Evolutionary conservation across 2,888 invertebrate genomes (phyloP).

Genomic region (Nudaria mundana): DNA sequence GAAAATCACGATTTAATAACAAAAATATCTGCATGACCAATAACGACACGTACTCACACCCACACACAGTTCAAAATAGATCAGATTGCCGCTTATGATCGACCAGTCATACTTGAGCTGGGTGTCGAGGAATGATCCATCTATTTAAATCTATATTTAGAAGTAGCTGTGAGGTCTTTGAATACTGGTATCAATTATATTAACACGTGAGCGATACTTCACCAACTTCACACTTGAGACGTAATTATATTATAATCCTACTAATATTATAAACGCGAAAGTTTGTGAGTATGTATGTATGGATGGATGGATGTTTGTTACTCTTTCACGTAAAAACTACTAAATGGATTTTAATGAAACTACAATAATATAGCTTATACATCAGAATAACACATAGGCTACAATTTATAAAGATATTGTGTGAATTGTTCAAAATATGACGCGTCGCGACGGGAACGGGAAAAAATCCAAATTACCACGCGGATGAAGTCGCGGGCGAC

Average conservation of each 20-base stretch:
- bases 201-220: slow-evolving; percentile 27
- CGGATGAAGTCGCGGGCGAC: no score
- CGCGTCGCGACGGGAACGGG: no score
- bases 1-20: slow-evolving; percentile 52
- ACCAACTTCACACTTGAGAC: slow-evolving; percentile 21
- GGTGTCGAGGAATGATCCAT: slow-evolving; percentile 4
- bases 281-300: no score
- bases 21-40: slow-evolving; percentile 47
- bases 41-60: slow-evolving; percentile 49
- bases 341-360: no score
- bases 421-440: no score
- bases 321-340: no score
- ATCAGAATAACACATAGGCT: no score
- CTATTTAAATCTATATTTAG: slow-evolving; percentile 16
- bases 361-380: no score
- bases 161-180: slow-evolving; percentile 22
- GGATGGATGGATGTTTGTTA: no score
- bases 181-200: slow-evolving; percentile 24
- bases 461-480: no score
- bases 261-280: no score
- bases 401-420: no score
- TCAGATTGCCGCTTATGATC: slow-evolving; percentile 16
- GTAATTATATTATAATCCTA: slow-evolving; percentile 47
- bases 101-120: slow-evolving; percentile 16
- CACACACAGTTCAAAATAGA: slow-evolving; percentile 56